Conservation (phyloP, 1,140 invertebrate species). For the Thaumetopoea pityocampa region DNA sequence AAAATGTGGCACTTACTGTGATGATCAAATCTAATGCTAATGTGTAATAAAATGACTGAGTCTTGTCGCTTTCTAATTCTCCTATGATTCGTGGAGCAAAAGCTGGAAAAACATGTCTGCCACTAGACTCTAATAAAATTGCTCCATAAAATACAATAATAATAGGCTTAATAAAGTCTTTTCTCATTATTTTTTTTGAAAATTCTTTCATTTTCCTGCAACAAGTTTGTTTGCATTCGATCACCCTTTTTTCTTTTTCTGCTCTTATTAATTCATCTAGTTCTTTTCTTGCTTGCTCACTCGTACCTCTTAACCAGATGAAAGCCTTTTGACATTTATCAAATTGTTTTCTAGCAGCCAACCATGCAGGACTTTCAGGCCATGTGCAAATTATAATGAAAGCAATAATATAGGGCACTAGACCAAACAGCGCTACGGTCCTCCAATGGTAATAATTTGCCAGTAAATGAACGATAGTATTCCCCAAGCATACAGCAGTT, state of each 20-base stretch:
- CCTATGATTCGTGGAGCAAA: conserved; percentile 49
- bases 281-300: conserved; percentile 31
- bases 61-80: conserved; percentile 35
- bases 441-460: conserved; percentile 42
- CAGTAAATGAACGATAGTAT: conserved; percentile 38
- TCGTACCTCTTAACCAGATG: conserved; percentile 39
- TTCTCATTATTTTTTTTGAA: conserved; percentile 33
- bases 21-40: conserved; percentile 49
- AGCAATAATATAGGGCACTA: conserved; percentile 28
- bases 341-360: conserved; percentile 38
- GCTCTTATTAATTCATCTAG: conserved; percentile 35
- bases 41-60: conserved; percentile 43
- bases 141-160: conserved; percentile 32
- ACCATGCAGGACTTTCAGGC: conserved; percentile 53
- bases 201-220: no score
- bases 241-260: conserved; percentile 30
- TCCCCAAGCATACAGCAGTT: conserved; percentile 39
- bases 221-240: no score
- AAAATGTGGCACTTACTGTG: conserved; percentile 38
- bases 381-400: conserved; percentile 39
- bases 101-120: conserved; percentile 53
- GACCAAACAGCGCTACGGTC: conserved; percentile 33
- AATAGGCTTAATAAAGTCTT: conserved; percentile 44
- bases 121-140: conserved; percentile 42
- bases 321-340: conserved; percentile 40